A percentile compares a stretch with the other conserved stretches of the same genome.
phyloP scores from a whole-genome alignment of 2,113 vertebrate genomes.

The Chloroceryle aenea region DNA sequence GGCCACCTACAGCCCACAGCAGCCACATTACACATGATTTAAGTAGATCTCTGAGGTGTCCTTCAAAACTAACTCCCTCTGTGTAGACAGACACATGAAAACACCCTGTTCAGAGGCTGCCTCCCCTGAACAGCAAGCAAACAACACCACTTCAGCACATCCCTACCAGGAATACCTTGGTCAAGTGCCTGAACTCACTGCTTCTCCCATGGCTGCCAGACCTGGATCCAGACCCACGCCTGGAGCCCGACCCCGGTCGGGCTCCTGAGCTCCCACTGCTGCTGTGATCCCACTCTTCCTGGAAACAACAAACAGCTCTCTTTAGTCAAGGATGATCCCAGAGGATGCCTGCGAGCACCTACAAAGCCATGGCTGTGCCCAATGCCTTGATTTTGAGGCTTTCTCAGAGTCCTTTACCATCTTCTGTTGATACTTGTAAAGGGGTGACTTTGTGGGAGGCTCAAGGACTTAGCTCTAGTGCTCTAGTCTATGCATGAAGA shows the following conservation, averaged over 20 bases:
- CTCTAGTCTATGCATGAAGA: background rate
- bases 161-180: slow-evolving; percentile 73
- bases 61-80: background rate
- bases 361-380: background rate
- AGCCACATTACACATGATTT: background rate
- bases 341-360: accelerated
- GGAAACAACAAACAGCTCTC: slow-evolving; percentile 28
- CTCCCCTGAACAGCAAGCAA: background rate
- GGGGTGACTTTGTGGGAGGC: background rate
- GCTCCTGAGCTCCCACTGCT: slow-evolving; percentile 85
- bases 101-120: accelerated
- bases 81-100: background rate
- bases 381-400: background rate
- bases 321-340: slow-evolving; percentile 33
- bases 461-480: background rate
- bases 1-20: background rate
- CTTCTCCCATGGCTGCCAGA: slow-evolving; percentile 80
- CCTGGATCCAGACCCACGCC: slow-evolving; percentile 80
- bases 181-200: slow-evolving; percentile 78
- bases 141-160: background rate
- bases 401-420: background rate
- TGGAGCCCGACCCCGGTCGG: slow-evolving; percentile 77
- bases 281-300: slow-evolving; percentile 88
- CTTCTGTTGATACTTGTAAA: background rate
- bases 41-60: background rate